A percentile compares a stretch with the other conserved stretches of the same genome.
These are phyloP conservation scores for Agrilus cyanescens DNA, from an alignment of 2,888 invertebrate species.

Conservation along the genomic window DNA sequence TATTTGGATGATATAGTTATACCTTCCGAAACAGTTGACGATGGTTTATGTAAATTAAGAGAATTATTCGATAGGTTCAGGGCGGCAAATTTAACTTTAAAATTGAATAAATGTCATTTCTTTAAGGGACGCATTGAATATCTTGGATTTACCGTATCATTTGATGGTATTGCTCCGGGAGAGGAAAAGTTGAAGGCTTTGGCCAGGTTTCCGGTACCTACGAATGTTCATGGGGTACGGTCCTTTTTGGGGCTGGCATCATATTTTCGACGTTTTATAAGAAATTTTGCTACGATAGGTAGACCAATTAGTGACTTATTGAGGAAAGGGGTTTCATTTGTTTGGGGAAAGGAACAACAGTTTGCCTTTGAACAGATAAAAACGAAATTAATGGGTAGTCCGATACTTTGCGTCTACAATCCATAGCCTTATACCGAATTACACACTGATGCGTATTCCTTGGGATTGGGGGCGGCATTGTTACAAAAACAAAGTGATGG, in stretches of 20 bases:
- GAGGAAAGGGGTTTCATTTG: not conserved
- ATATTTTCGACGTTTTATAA: not conserved
- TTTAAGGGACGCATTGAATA: too few relatives aligned
- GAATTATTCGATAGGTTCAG: too few relatives aligned
- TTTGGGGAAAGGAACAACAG: not conserved
- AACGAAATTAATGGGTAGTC: constrained; percentile 1
- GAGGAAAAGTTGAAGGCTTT: too few relatives aligned
- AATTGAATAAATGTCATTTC: too few relatives aligned
- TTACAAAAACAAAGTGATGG: constrained; percentile 6
- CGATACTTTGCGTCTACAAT: constrained; percentile 5
- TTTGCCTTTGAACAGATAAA: constrained; percentile 2
- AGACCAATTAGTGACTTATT: not conserved
- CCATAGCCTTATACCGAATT: constrained; percentile 5
- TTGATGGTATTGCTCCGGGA: too few relatives aligned
- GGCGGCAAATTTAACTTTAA: too few relatives aligned
- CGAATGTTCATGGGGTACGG: too few relatives aligned
- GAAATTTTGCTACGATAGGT: not conserved
- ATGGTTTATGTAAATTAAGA: not conserved
- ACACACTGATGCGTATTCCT: constrained; percentile 7
- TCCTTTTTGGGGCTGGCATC: too few relatives aligned
- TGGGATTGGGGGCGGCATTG: constrained; percentile 5
- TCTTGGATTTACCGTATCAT: too few relatives aligned
- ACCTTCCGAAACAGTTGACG: constrained; percentile 5
- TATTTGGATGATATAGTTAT: constrained; percentile 15
- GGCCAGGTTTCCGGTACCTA: too few relatives aligned